These are phyloP conservation scores for Sphenodon punctatus DNA, from an alignment of 2,797 vertebrate genomes.

Conservation along the genomic window DNA sequence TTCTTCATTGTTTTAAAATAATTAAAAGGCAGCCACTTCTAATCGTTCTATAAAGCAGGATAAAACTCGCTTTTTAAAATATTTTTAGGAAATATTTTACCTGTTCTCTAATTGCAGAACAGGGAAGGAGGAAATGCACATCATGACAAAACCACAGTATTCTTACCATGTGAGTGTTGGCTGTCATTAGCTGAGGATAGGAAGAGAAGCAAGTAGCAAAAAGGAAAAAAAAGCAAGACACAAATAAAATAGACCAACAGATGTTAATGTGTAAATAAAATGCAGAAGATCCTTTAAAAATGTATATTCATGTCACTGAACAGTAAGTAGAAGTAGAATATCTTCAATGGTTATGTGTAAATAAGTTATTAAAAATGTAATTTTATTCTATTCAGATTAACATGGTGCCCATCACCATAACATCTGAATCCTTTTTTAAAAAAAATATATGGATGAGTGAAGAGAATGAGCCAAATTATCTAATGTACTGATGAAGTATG, in stretches of 20 bases:
- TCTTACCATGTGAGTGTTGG: constrained; percentile 99
- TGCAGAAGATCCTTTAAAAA: constrained; percentile 72
- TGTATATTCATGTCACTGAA: constrained; percentile 58
- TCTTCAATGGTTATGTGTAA: constrained; percentile 54
- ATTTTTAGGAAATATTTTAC: constrained; percentile 65
- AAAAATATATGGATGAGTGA: not conserved
- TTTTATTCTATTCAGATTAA: constrained; percentile 8
- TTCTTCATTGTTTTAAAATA: not conserved
- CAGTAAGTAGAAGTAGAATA: constrained; percentile 65
- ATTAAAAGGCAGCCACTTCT: not conserved
- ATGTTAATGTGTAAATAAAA: constrained; percentile 78
- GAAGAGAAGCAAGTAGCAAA: constrained; percentile 86
- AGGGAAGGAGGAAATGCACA: constrained; percentile 73
- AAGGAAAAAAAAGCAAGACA: constrained; percentile 85
- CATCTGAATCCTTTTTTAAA: not conserved
- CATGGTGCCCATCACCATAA: not conserved
- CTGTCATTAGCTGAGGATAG: constrained; percentile 96
- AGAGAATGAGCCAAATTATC: not conserved
- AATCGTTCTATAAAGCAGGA: constrained; percentile 36
- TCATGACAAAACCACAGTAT: constrained; percentile 80
- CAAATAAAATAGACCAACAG: constrained; percentile 82
- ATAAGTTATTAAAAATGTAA: constrained; percentile 33
- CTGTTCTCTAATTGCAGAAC: constrained; percentile 69
- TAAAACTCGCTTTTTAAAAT: constrained; percentile 42
- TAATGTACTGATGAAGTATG: not conserved